Conservation (phyloP, 1,140 invertebrate genomes). For the Laupala kohalensis region DNA sequence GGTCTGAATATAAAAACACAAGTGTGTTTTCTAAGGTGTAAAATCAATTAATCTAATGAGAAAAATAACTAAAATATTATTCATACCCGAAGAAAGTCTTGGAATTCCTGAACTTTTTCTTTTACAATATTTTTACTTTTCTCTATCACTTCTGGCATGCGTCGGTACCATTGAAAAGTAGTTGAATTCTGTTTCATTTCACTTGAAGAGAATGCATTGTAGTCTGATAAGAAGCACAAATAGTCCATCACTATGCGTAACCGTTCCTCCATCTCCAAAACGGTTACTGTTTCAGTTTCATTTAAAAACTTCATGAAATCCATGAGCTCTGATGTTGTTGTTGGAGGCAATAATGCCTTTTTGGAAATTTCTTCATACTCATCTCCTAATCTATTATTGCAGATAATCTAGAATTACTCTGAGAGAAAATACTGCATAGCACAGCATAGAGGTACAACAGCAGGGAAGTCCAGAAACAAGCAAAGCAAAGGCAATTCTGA, state of each 20-base stretch:
- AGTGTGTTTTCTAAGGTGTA: too few species aligned
- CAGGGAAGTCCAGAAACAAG: too few species aligned
- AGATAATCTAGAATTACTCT: too few species aligned
- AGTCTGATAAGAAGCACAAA: conserved; percentile 64
- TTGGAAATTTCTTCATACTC: conserved; percentile 74
- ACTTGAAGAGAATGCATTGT: conserved; percentile 57
- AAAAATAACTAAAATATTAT: background rate
- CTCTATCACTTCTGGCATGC: conserved; percentile 66
- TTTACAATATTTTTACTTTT: conserved; percentile 66
- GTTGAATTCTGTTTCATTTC: conserved; percentile 79
- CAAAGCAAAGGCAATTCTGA: too few species aligned
- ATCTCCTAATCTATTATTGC: conserved; percentile 68
- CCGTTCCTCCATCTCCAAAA: conserved; percentile 60
- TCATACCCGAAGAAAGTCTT: conserved; percentile 55
- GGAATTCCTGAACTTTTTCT: conserved; percentile 74
- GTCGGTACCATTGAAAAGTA: conserved; percentile 73
- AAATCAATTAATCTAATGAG: background rate
- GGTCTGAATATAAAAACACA: too few species aligned
- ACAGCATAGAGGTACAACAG: too few species aligned
- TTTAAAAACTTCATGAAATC: conserved; percentile 62
- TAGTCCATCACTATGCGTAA: conserved; percentile 35
- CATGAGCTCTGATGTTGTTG: conserved; percentile 75
- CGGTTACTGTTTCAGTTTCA: conserved; percentile 54
- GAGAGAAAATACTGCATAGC: too few species aligned
- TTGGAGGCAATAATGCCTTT: conserved; percentile 61